phyloP scores from a whole-genome alignment of 1,140 invertebrate species.

The Saccostrea cuccullata region DNA sequence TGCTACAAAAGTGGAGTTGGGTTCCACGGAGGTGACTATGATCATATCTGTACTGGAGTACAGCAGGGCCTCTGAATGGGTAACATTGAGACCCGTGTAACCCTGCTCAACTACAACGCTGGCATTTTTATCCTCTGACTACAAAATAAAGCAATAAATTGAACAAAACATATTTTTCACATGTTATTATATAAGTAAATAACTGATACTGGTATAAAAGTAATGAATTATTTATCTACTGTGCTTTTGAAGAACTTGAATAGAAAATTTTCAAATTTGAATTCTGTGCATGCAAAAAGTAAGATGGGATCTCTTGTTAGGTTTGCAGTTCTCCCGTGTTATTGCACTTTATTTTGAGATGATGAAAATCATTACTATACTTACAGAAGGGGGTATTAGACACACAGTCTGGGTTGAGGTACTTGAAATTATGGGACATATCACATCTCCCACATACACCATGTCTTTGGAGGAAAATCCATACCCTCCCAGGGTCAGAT shows the following conservation, averaged over 20 bases:
- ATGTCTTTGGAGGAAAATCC: slow-evolving; percentile 62
- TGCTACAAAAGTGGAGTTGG: slow-evolving; percentile 29
- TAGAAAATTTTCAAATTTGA: no score
- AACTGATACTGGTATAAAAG: no score
- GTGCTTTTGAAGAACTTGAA: no score
- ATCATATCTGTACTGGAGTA: not conserved
- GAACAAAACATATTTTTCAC: no score
- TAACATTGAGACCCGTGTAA: not conserved
- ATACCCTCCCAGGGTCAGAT: slow-evolving; percentile 63
- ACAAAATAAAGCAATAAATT: no score
- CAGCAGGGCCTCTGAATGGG: not conserved
- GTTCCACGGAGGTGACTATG: not conserved
- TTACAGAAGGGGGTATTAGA: slow-evolving; percentile 10
- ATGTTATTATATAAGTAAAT: no score
- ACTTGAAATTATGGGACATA: slow-evolving; percentile 47
- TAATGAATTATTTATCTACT: no score
- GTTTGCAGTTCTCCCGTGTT: no score
- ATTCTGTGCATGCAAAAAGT: no score
- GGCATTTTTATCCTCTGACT: not conserved
- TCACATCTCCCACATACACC: slow-evolving; percentile 58
- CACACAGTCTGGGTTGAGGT: slow-evolving; percentile 59
- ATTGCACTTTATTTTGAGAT: no score
- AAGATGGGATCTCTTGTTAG: no score
- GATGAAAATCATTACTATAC: no score
- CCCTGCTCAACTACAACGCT: not conserved